These are phyloP conservation scores for Chloromyia formosa DNA, from an alignment of 2,888 invertebrate genomes.

Conservation along the genomic window DNA sequence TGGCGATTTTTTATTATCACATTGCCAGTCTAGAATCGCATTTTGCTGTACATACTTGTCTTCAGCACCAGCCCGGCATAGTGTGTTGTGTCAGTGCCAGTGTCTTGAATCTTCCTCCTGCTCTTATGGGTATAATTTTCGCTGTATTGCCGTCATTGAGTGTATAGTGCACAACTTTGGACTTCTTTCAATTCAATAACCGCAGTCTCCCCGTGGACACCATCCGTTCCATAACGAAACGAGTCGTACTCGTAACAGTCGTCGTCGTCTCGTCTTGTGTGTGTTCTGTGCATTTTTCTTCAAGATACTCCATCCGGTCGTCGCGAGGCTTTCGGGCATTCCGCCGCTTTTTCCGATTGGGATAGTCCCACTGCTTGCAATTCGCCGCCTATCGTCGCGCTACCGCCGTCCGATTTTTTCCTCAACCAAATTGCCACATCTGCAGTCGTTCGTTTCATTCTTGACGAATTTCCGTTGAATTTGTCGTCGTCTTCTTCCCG, in stretches of 20 bases:
- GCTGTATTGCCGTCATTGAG: constrained; percentile 11
- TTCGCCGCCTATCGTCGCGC: constrained; percentile 22
- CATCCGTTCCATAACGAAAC: constrained; percentile 7
- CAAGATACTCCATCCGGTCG: constrained; percentile 25
- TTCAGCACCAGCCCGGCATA: neutral
- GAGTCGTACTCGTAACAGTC: neutral
- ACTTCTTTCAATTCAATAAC: neutral
- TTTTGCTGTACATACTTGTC: constrained; percentile 7
- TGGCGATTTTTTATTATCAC: constrained; percentile 24
- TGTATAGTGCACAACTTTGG: neutral
- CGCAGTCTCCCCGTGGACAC: constrained; percentile 35
- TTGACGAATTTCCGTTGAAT: constrained; percentile 12
- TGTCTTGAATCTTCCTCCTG: neutral
- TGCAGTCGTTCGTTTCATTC: constrained; percentile 20
- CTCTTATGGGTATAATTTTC: neutral
- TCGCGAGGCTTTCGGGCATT: constrained; percentile 32
- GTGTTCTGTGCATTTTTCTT: constrained; percentile 28
- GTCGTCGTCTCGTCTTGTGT: constrained; percentile 6
- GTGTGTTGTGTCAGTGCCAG: constrained; percentile 3
- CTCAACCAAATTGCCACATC: constrained; percentile 30
- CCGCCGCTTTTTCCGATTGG: constrained; percentile 20
- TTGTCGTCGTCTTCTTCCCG: neutral
- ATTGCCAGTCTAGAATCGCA: constrained; percentile 9
- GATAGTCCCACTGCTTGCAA: constrained; percentile 31
- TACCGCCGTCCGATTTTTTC: neutral